These are phyloP conservation scores for Coboldia fuscipes DNA, from an alignment of 1,140 invertebrate genomes.

Conservation along the genomic window DNA sequence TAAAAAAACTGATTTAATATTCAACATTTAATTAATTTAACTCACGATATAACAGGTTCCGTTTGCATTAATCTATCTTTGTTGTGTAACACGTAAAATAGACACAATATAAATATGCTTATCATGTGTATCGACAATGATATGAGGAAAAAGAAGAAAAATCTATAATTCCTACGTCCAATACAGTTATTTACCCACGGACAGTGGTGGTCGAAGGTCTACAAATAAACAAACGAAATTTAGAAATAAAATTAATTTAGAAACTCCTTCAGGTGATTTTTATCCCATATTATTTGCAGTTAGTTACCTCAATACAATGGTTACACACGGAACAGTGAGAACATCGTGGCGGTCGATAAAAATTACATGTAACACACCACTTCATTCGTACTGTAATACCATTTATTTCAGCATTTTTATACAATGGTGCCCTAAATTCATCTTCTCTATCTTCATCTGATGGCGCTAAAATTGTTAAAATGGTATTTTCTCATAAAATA, in stretches of 20 bases:
- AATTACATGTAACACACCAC: slow-evolving; percentile 99
- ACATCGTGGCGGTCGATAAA: slow-evolving; percentile 94
- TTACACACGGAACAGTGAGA: slow-evolving; percentile 99
- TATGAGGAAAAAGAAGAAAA: slow-evolving; percentile 95
- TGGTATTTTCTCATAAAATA: not conserved
- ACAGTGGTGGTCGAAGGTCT: slow-evolving; percentile 99
- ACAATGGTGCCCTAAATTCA: slow-evolving; percentile 90
- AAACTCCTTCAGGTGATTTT: not conserved
- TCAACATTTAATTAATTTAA: slow-evolving; percentile 42
- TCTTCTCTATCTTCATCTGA: slow-evolving; percentile 93
- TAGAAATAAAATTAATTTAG: slow-evolving; percentile 1
- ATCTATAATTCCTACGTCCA: slow-evolving; percentile 92
- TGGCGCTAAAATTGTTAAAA: slow-evolving; percentile 48
- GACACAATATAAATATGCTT: slow-evolving; percentile 81
- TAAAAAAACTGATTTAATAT: too few species aligned
- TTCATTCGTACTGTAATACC: slow-evolving; percentile 98
- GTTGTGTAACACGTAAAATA: slow-evolving; percentile 76
- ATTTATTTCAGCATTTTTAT: slow-evolving; percentile 96
- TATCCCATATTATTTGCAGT: not conserved
- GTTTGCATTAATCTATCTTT: slow-evolving; percentile 59
- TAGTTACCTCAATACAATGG: slow-evolving; percentile 87
- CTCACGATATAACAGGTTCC: slow-evolving; percentile 78
- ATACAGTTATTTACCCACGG: slow-evolving; percentile 96
- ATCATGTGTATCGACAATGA: slow-evolving; percentile 94
- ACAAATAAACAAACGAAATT: slow-evolving; percentile 24